Conservation (phyloP, 2,113 vertebrate species). For the Trematocara stigmaticum region DNA sequence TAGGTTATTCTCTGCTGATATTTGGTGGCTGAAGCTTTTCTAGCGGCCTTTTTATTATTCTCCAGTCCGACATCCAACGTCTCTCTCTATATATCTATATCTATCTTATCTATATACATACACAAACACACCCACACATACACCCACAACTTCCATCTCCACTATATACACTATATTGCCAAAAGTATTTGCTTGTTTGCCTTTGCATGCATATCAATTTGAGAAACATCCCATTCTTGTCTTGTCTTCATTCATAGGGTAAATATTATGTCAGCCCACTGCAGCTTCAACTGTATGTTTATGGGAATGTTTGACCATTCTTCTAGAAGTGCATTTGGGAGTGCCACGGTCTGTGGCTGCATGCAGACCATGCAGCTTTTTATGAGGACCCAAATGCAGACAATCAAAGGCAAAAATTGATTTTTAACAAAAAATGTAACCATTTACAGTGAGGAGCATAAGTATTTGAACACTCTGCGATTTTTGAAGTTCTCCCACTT, state of each 20-base stretch:
- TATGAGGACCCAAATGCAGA: not conserved
- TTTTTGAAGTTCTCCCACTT: not conserved
- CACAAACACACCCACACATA: not conserved
- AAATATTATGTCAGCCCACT: not conserved
- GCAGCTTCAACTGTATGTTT: not conserved
- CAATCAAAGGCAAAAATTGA: not conserved
- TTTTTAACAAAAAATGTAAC: not conserved
- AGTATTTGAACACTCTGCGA: not conserved
- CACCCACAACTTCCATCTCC: not conserved
- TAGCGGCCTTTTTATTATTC: not conserved
- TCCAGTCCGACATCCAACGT: not conserved
- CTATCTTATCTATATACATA: not conserved
- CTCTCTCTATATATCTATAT: not conserved
- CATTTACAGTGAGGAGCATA: not conserved
- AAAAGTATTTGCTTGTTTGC: not conserved
- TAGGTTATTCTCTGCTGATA: not conserved
- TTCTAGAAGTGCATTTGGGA: not conserved
- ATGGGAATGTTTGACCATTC: not conserved
- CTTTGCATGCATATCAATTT: not conserved
- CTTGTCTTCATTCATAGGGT: not conserved
- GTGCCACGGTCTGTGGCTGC: not conserved
- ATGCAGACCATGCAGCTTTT: not conserved
- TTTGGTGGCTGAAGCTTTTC: not conserved
- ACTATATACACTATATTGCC: not conserved
- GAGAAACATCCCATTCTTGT: not conserved